Evolutionary conservation across 2,797 vertebrate species (phyloP), one percentile per base, ranked within the genome.

Genomic region (Eulemur rubriventer): DNA sequence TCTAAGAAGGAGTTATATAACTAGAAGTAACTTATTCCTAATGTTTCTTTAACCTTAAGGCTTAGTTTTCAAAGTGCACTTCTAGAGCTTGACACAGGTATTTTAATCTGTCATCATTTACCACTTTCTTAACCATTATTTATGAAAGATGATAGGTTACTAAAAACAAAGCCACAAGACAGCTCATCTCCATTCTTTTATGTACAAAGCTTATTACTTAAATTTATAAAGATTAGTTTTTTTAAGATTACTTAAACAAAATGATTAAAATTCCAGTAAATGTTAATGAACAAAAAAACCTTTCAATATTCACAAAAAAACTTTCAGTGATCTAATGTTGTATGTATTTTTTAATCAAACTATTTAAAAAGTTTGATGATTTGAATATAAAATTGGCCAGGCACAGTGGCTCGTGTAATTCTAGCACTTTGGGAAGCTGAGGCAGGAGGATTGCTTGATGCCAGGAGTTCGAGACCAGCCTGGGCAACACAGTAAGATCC

Each of bases 221-320:
- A 30, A 43, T 96, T 92, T 92, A 92, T 10, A 76, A 78, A 87
- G 81, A 55, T 43, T 55, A 13, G 69, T 94, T 89, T 87, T 96
- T 82, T 84, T 67, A 92, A 50, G 22, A 69, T 75, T 80, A 83
- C 20, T 94, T 91, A 91, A 65, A 17, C 24, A 95, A 90, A 80
- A 13, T 92, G 38, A 89, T 94, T 88, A 97, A 65, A 69, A 83
- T 38, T 75, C 28, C 55, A 92, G 67, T 57, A 90, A 94, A 65
- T 57, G 50, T 96, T 92, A 91, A 91, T 11, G 28, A 89, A 92
- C 1, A 46, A 70, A 55, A 89, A 88, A 38, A 67, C 85, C 6
- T 76, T 82, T 79, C 86, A 91, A 89, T 26, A 90, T 81, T 96
- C 72, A 95, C 16, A 93, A 91, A 90, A 75, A 79, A 91, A 9